These are phyloP conservation scores for Lepus americanus DNA, from an alignment of 2,113 vertebrate species.

Conservation along the genomic window DNA sequence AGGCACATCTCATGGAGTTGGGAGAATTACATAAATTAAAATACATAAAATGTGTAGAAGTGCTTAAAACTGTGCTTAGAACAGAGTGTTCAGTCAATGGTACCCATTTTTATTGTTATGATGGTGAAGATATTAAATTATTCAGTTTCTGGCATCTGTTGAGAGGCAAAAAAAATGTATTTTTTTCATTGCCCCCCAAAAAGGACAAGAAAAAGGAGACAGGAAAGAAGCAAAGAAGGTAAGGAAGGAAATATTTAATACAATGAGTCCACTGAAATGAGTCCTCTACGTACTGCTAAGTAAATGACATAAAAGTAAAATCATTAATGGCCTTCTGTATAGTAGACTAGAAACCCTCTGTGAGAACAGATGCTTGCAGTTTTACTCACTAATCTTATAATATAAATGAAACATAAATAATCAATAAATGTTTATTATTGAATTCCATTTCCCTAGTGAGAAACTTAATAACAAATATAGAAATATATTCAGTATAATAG, in stretches of 20 bases:
- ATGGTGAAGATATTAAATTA: not conserved
- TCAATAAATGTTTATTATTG: not conserved
- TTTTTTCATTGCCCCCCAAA: not conserved
- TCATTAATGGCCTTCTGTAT: not conserved
- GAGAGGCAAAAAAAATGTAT: not conserved
- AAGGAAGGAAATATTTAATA: not conserved
- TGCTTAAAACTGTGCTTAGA: not conserved
- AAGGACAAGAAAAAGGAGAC: not conserved
- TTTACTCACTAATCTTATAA: not conserved
- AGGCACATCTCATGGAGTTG: not conserved
- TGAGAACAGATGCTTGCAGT: not conserved
- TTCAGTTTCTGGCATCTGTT: not conserved
- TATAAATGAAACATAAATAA: not conserved
- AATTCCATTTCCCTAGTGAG: not conserved
- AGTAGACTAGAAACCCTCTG: accelerated
- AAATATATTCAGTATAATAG: not conserved
- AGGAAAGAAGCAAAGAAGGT: not conserved
- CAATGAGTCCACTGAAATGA: not conserved
- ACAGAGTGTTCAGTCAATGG: not conserved
- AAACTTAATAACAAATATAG: constrained; percentile 30
- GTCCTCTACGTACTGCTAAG: not conserved
- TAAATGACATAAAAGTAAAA: not conserved
- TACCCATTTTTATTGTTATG: not conserved
- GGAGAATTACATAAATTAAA: not conserved
- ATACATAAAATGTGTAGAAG: not conserved